Base-by-base conservation (phyloP, 2,888 invertebrate genomes). In the Sphaerophoria taeniata region DNA sequence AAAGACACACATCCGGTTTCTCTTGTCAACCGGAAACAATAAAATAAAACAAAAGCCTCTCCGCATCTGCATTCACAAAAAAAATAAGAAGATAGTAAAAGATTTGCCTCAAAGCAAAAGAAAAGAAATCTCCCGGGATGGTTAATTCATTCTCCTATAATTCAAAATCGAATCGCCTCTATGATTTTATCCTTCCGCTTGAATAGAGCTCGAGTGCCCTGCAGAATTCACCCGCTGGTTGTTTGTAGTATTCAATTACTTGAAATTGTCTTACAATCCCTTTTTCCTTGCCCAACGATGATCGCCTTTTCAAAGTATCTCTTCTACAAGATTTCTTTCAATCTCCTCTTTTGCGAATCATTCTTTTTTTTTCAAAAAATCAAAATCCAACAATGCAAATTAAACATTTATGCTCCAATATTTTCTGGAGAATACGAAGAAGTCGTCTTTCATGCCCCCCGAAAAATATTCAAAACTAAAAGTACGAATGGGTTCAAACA, bases 1-100 rank as follows among this genome's bases (percentile, higher is more conserved):
- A 69, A 67, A 67, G 77, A 61, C 60, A 60, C 55, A 72, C 67
- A 77, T 72, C 72, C 81, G 72, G 67, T 82, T 60, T 61, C 36
- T 56, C 69, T 77, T 70, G 77, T 73, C 82, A 77, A 61, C 73
- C 73, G 82, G 82, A 82, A 73, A 77, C 49, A 73, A 82, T 77
- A 82, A 82, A 82, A 70, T 14, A n/a, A 63, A 71, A 67, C 39
- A 45, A 58, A 33, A 45, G 24, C 36, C 33, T 12, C n/a, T 45
- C 4, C n/a, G 39, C 24, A 61, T 31, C 45, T 47, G 4, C 11
- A 7, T 6, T 9, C 45, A 43, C 39, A 45, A 4, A 51, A 45
- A 1, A 39, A 39, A 51, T 24, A 43, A 33, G 2, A 47, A 61
- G 31, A 61, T 9, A 14, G n/a, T n/a, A n/a, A n/a, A n/a, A n/a